Evolutionary conservation across 2,113 vertebrate genomes (phyloP).

Genomic region (Colistium nudipinnis): DNA sequence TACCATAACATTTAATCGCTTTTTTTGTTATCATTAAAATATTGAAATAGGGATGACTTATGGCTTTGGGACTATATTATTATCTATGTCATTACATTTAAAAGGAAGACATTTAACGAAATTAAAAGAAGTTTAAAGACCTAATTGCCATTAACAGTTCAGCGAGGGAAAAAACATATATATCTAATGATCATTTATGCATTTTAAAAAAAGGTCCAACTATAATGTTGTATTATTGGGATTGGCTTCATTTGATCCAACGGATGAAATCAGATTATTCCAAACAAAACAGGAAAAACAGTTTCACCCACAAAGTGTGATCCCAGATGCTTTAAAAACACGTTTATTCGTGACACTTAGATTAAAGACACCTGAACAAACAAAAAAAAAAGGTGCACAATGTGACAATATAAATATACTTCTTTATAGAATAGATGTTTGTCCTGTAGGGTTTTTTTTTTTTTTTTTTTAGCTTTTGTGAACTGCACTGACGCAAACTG

Average conservation of each 20-base stretch:
- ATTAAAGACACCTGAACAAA: slow-evolving; percentile 82
- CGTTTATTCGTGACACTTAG: slow-evolving; percentile 83
- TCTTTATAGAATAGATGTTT: slow-evolving; percentile 58
- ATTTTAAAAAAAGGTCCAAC: no score
- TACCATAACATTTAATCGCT: no score
- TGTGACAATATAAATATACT: slow-evolving; percentile 79
- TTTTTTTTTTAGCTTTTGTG: slow-evolving; percentile 41
- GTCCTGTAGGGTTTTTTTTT: no score
- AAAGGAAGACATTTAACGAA: not conserved
- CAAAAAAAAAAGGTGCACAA: slow-evolving; percentile 82
- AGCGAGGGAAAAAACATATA: no score
- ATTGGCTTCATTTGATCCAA: not conserved
- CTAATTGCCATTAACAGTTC: not conserved
- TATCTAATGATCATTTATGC: no score
- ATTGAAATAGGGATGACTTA: no score
- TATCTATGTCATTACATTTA: no score
- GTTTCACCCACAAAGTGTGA: not conserved
- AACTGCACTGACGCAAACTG: slow-evolving; percentile 60
- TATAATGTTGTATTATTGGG: no score
- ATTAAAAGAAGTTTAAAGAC: not conserved
- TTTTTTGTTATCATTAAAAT: no score
- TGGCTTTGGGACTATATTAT: no score
- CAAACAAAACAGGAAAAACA: not conserved
- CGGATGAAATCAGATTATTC: not conserved
- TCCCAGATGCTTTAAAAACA: slow-evolving; percentile 75